Conservation (phyloP, 2,113 vertebrate genomes). For the Pteronura brasiliensis region DNA sequence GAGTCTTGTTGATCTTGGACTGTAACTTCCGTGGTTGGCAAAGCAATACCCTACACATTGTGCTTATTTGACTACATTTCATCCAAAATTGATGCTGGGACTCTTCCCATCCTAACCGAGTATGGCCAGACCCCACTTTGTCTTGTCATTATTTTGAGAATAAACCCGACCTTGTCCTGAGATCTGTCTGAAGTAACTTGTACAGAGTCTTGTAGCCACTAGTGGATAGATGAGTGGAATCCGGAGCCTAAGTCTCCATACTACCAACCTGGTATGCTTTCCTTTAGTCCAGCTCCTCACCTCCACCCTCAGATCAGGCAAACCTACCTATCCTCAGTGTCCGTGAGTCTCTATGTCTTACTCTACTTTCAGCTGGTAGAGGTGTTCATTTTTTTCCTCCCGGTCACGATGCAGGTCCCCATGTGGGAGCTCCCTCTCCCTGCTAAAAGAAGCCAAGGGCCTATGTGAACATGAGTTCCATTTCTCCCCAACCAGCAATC, state of each 20-base stretch:
- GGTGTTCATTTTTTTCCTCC: neutral
- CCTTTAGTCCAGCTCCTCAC: neutral
- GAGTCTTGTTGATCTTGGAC: neutral
- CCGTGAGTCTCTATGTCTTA: neutral
- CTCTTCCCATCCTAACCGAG: neutral
- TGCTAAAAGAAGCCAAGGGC: neutral
- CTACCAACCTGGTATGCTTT: accelerated
- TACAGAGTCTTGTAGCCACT: neutral
- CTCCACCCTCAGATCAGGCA: neutral
- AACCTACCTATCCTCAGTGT: neutral
- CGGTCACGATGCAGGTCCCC: neutral
- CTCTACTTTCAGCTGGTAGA: neutral
- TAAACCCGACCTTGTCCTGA: neutral
- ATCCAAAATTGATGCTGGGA: neutral
- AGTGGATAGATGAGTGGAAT: no score
- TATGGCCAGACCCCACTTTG: accelerated
- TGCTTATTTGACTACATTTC: neutral
- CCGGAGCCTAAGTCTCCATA: neutral
- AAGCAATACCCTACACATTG: neutral
- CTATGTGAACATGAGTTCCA: slow-evolving; percentile 19
- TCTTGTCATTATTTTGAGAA: neutral
- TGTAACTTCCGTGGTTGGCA: neutral
- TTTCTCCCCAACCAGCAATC: neutral
- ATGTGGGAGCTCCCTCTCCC: neutral
- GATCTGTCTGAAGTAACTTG: neutral